A percentile compares a stretch with the other conserved stretches of the same genome.
Conservation (phyloP, 2,113 vertebrate species). For the Pseudonaja textilis region DNA sequence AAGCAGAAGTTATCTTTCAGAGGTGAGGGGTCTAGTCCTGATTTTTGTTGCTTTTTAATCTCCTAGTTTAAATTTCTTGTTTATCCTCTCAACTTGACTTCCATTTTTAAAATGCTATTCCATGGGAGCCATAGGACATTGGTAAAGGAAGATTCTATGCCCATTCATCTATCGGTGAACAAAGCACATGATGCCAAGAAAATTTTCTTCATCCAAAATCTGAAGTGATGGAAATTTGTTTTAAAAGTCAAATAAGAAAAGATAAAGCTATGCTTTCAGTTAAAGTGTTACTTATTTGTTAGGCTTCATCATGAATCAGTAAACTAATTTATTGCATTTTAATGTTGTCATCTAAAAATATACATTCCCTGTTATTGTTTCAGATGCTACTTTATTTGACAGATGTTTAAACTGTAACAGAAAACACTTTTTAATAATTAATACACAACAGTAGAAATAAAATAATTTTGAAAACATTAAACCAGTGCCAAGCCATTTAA, state of each 20-base stretch:
- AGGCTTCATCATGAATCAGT: neutral
- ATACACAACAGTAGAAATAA: neutral
- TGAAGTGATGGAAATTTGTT: neutral
- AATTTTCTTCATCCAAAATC: neutral
- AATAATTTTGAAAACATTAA: neutral
- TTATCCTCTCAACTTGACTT: neutral
- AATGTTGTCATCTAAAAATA: neutral
- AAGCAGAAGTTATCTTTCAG: neutral
- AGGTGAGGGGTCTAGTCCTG: neutral
- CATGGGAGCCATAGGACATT: neutral
- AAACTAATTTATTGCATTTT: constrained; percentile 1
- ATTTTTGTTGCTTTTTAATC: neutral
- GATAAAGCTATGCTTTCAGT: neutral
- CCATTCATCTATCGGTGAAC: neutral
- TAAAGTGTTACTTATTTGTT: neutral
- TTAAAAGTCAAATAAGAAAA: neutral
- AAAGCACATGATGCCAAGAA: neutral
- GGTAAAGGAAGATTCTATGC: neutral
- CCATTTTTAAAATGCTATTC: neutral
- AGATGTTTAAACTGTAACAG: neutral
- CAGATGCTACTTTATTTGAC: neutral
- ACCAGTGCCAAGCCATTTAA: neutral
- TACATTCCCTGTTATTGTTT: neutral
- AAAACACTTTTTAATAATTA: neutral
- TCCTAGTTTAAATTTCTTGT: neutral